Conservation (phyloP, 1,140 invertebrate species). For the Vollenhovia emeryi region DNA sequence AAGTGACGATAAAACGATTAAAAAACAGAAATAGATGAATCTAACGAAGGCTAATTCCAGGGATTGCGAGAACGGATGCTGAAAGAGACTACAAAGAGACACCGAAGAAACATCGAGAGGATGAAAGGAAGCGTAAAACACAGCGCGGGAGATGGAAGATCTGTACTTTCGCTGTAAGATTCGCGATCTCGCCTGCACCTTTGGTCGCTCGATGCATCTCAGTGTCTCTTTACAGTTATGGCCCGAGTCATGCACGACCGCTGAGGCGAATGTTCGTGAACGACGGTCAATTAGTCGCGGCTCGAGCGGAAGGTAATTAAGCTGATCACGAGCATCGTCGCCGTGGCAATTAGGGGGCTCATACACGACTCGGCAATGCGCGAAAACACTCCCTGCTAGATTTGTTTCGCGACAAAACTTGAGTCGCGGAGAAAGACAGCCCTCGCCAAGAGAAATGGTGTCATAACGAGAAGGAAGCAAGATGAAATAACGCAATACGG, state of each 20-base stretch:
- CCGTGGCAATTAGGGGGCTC: not conserved
- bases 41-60: not conserved
- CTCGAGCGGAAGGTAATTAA: conserved; percentile 67
- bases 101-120: not conserved
- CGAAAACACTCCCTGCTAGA: not conserved
- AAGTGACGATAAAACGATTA: not conserved
- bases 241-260: conserved; percentile 46
- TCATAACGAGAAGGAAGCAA: not conserved
- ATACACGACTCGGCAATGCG: not conserved
- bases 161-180: not conserved
- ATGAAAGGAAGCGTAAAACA: not conserved
- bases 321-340: conserved; percentile 52
- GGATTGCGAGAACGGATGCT: not conserved
- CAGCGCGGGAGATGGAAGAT: not conserved
- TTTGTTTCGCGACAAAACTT: not conserved
- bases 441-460: not conserved
- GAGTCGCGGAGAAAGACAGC: not conserved
- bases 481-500: not conserved
- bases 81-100: not conserved
- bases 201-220: not conserved
- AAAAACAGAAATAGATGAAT: not conserved
- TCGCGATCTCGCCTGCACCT: not conserved
- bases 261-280: conserved; percentile 46
- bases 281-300: conserved; percentile 63
- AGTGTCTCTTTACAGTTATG: conserved; percentile 46